Conservation (phyloP, 2,113 vertebrate species). For the Tringa solitaria region DNA sequence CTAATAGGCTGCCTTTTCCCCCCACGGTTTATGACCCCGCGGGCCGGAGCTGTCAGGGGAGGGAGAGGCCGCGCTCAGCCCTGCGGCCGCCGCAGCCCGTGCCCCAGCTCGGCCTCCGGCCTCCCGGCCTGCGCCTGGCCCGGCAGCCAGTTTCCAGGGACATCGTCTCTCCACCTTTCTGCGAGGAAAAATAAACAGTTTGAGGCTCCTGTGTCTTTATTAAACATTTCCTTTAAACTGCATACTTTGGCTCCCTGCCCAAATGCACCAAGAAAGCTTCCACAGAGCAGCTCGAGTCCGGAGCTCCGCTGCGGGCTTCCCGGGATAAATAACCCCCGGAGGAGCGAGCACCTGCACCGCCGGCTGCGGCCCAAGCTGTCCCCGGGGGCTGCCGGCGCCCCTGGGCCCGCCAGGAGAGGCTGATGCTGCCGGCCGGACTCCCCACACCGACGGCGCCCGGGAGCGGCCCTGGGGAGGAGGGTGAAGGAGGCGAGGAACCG, state of each 20-base stretch:
- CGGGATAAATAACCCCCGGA: neutral
- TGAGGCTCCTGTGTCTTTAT: slow-evolving; percentile 70
- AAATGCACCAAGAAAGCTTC: slow-evolving; percentile 51
- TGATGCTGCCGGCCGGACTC: neutral
- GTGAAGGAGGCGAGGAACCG: neutral
- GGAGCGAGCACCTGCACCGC: neutral
- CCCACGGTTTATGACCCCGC: slow-evolving; percentile 52
- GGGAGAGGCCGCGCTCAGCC: neutral
- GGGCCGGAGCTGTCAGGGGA: neutral
- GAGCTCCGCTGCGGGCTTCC: neutral
- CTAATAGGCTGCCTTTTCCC: slow-evolving; percentile 75
- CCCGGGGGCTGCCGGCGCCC: neutral
- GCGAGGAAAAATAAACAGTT: slow-evolving; percentile 69
- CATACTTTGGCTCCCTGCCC: slow-evolving; percentile 68
- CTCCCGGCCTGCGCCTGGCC: neutral
- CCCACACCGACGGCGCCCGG: neutral
- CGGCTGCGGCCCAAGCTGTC: neutral
- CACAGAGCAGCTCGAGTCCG: slow-evolving; percentile 9
- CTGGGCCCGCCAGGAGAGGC: neutral
- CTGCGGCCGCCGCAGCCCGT: neutral
- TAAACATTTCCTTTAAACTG: slow-evolving; percentile 74
- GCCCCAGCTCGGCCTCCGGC: neutral
- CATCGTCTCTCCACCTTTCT: slow-evolving; percentile 64
- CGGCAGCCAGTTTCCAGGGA: slow-evolving; percentile 52
- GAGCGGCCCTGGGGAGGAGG: neutral